These are phyloP conservation scores for Myoxocephalus aenaeus DNA, from an alignment of 2,797 vertebrate species.

Conservation along the genomic window DNA sequence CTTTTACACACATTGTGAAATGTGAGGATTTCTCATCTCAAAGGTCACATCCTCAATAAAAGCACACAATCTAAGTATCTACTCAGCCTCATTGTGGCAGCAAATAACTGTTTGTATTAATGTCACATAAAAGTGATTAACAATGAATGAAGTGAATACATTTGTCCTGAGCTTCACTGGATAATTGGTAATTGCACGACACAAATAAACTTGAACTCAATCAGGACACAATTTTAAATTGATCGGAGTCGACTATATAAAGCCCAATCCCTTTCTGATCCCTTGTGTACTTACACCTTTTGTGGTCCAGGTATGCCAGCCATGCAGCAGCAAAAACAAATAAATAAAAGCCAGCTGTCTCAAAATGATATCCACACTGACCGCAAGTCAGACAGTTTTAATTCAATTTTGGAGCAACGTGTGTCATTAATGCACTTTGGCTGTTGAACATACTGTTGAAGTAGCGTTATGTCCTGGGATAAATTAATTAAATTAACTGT, in stretches of 20 bases:
- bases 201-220: constrained; percentile 26
- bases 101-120: constrained; percentile 11
- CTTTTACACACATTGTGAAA: background rate
- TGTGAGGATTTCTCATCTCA: background rate
- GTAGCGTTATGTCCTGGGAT: no score
- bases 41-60: constrained; percentile 40
- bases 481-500: background rate
- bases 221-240: constrained; percentile 3
- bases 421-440: no score
- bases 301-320: background rate
- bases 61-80: constrained; percentile 36
- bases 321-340: constrained; percentile 8
- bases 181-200: background rate
- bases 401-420: background rate
- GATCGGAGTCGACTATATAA: background rate
- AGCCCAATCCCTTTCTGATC: constrained; percentile 5
- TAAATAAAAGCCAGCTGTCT: constrained; percentile 5
- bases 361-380: constrained; percentile 6
- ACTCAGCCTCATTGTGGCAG: background rate
- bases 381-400: constrained; percentile 3
- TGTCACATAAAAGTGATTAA: constrained; percentile 14
- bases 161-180: constrained; percentile 4
- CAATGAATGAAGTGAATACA: background rate
- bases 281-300: constrained; percentile 14
- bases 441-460: no score